Evolutionary conservation across 2,797 vertebrate genomes (phyloP).

Genomic region (Pseudotriccus pelzelni): DNA sequence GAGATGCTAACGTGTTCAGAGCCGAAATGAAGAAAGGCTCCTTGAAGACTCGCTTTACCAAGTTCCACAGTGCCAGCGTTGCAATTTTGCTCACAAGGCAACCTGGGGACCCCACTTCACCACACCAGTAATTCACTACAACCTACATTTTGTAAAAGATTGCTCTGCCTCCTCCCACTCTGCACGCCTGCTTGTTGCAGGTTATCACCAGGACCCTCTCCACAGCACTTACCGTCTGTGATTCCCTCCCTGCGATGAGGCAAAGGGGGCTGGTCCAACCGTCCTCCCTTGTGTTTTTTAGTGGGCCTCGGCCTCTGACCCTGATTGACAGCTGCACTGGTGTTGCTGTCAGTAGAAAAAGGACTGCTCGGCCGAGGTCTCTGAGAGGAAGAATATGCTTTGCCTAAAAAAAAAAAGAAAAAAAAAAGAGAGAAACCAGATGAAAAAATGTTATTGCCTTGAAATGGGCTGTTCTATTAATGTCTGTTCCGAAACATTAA

Average conservation of each 20-base stretch:
- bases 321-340: slow-evolving; percentile 88
- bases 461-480: neutral
- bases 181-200: neutral
- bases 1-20: neutral
- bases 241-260: slow-evolving; percentile 91
- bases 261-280: slow-evolving; percentile 84
- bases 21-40: neutral
- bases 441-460: slow-evolving; percentile 17
- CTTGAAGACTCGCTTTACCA: neutral
- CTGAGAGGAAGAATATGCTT: slow-evolving; percentile 87
- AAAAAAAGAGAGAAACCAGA: neutral
- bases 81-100: accelerated
- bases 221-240: slow-evolving; percentile 87
- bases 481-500: slow-evolving; percentile 7
- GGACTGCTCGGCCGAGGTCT: slow-evolving; percentile 92
- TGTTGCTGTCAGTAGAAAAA: slow-evolving; percentile 95
- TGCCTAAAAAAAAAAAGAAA: slow-evolving; percentile 81
- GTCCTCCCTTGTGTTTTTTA: slow-evolving; percentile 91
- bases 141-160: neutral
- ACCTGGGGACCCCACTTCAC: neutral
- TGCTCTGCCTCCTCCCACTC: neutral
- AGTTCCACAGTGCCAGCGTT: accelerated
- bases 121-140: neutral
- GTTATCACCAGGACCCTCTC: neutral
- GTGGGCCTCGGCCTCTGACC: slow-evolving; percentile 90